Evolutionary conservation across 2,113 vertebrate species (phyloP), one percentile per base, ranked within the genome.

Genomic region (Monopterus albus): DNA sequence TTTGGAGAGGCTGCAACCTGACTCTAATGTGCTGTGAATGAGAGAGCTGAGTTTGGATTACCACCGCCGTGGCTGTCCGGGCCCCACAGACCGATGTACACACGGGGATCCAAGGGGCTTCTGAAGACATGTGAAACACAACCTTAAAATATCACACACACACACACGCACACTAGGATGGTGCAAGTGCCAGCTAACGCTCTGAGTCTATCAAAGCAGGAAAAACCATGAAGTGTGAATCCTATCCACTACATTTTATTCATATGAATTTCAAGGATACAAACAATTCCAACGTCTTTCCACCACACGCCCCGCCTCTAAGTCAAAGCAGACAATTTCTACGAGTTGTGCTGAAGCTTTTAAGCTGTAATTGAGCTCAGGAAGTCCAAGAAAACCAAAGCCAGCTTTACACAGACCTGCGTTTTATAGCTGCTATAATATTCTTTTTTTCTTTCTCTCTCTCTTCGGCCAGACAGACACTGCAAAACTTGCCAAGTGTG

Each of bases 371-470:
- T 96, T 95, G 94, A 95, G 95, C 92, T 91, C 93, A 93, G 92
- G 93, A 93, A 92, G 92, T 91, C 92, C 94, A 93, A 91, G 91
- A 94, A 95, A 94, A 92, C 92, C 92, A 89, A 96, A 95, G 93
- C 89, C 92, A 93, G 92, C 92, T 94, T 92, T 94, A 94, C 92
- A 94, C 94, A 96, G 95, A 95, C 94, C 91, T 95, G 93, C 73
- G 88, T 93, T 95, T 97, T 96, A 96, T 95, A 92, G 94, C 94
- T 93, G 92, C 94, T 93, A 95, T 96, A 95, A 94, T 95, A 95
- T 92, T 95, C 94, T 95, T 92, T 92, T 95, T 94, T 84, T 92
- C 87, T 87, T 91, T 94, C 93, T 92, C 69, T 50, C 42, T 14
- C 64, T 82, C 89, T 89, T 88, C 86, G 88, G 87, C 93, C 83